Evolutionary conservation across 2,888 invertebrate species (phyloP).

Genomic region (Furcula furcula): DNA sequence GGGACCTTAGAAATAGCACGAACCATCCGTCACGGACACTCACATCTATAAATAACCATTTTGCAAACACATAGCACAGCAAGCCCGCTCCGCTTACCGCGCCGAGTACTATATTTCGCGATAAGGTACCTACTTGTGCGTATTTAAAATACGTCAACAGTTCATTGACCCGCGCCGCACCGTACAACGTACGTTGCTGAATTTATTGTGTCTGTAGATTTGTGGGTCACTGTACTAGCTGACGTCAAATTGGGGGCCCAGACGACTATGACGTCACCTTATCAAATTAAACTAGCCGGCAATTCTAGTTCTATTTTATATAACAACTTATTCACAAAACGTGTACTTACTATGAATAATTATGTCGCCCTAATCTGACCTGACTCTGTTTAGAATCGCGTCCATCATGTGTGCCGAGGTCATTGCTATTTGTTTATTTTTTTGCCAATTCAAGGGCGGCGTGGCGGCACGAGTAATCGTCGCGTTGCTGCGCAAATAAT

Average conservation of each 20-base stretch:
- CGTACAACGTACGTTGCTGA: conserved; percentile 72
- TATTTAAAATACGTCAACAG: conserved; percentile 80
- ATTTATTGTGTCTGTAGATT: conserved; percentile 81
- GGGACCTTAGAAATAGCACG: conserved; percentile 62
- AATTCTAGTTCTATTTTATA: conserved; percentile 71
- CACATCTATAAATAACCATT: conserved; percentile 72
- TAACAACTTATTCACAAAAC: conserved; percentile 63
- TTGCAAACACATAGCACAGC: conserved; percentile 66
- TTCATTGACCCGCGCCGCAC: conserved; percentile 73
- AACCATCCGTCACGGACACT: conserved; percentile 69
- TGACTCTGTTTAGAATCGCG: conserved; percentile 54
- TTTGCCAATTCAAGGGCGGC: conserved; percentile 72
- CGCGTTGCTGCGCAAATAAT: conserved; percentile 24
- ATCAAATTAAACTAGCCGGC: conserved; percentile 64
- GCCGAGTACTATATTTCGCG: conserved; percentile 71
- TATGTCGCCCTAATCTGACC: conserved; percentile 75
- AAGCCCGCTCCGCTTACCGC: conserved; percentile 58
- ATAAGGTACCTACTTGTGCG: conserved; percentile 73
- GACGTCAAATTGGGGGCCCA: conserved; percentile 74
- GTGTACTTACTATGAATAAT: conserved; percentile 61
- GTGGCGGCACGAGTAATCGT: conserved; percentile 27
- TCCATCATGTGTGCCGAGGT: conserved; percentile 74
- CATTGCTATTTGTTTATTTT: conserved; percentile 74
- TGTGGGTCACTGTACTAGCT: conserved; percentile 77
- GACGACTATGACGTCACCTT: conserved; percentile 69